phyloP scores from a whole-genome alignment of 2,113 vertebrate genomes.

The Nothocercus nigrocapillus region DNA sequence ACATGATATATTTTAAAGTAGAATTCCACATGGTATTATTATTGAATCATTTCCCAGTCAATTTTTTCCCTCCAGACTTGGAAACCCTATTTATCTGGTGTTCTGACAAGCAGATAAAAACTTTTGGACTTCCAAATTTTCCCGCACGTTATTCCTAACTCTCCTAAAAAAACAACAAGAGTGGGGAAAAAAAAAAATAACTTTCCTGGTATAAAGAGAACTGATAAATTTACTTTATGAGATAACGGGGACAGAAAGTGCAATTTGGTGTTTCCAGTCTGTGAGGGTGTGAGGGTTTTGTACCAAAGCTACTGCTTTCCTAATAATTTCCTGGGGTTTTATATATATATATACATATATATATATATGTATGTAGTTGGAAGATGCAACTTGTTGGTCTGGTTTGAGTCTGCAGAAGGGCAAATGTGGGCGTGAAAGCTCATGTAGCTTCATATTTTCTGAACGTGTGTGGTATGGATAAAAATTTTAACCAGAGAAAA shows the following conservation, averaged over 20 bases:
- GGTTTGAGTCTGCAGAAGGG: background rate
- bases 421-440: background rate
- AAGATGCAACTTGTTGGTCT: background rate
- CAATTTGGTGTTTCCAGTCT: slow-evolving; percentile 22
- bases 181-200: slow-evolving; percentile 12
- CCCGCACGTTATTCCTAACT: background rate
- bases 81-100: slow-evolving; percentile 9
- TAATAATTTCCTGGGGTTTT: background rate
- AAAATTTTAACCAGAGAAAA: background rate
- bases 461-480: background rate
- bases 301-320: slow-evolving; percentile 16
- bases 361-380: background rate
- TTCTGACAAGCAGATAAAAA: slow-evolving; percentile 30
- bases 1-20: slow-evolving; percentile 47
- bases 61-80: slow-evolving; percentile 28
- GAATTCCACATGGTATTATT: slow-evolving; percentile 47
- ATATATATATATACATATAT: too few species aligned
- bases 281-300: slow-evolving; percentile 16
- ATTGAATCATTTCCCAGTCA: slow-evolving; percentile 62
- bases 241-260: slow-evolving; percentile 35
- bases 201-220: slow-evolving; percentile 24
- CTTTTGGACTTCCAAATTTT: slow-evolving; percentile 26
- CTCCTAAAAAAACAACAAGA: background rate
- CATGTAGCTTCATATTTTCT: background rate
- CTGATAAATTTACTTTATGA: slow-evolving; percentile 32